Base-by-base conservation (phyloP, 2,888 invertebrate species). In the Piscicola geometra region DNA sequence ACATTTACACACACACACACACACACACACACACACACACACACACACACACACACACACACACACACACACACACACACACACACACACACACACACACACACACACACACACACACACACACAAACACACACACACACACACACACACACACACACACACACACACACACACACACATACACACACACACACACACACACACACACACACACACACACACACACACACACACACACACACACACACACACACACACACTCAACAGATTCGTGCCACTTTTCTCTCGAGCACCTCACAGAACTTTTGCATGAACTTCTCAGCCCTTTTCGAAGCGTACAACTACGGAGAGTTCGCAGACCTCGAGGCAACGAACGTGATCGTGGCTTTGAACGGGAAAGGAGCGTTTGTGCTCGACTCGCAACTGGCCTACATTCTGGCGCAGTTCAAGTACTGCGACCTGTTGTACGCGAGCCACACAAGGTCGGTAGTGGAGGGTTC, bases 291-390 rank as follows among this genome's bases (percentile, higher is more conserved):
- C 2, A 78, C 79, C 28, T 74, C 76, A 50, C 56, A 50, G 28
- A 69, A 70, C n/a, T 79, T 80, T 77, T 76, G 77, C 25, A 67
- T 79, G 35, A 79, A 79, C 52, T 80, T 80, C 72, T 79, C 78
- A 1, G 80, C 78, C 5, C 50, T 80, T 41, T 80, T 80, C 72
- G 80, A 80, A 71, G 80, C 80, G 9, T 78, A 77, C 60, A 72
- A 75, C 18, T 75, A 80, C 64, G 35, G 72, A 1, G 79, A 79
- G 2, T 77, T 78, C 12, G 79, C 77, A 0, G 70, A 30, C n/a
- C 64, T 79, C 15, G 76, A 78, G n/a, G 50, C 66, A 41, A 77
- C 77, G 33, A 79, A 80, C 32, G 78, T 79, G 21, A 78, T 80
- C n/a, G 41, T 80, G n/a, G 80, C 79, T 2, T 74, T 80, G 18